These are phyloP conservation scores for Stenodera caucasica DNA, from an alignment of 2,888 invertebrate species.

Conservation along the genomic window DNA sequence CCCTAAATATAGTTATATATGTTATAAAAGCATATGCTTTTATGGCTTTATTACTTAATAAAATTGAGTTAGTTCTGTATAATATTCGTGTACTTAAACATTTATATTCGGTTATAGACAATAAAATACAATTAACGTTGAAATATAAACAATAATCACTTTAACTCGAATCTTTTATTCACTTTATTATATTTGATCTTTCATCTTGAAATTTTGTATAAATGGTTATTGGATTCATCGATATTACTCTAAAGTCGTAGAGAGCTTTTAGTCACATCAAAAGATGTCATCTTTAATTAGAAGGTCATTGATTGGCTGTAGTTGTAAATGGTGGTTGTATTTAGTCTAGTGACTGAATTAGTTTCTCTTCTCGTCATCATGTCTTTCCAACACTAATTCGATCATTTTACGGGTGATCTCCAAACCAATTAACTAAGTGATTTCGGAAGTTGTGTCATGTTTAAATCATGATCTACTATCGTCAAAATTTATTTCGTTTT, in stretches of 20 bases:
- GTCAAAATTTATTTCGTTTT: background rate
- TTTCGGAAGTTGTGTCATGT: background rate
- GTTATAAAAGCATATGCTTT: conserved; percentile 1
- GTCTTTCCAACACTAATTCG: background rate
- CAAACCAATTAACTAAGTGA: background rate
- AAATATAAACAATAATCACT: background rate
- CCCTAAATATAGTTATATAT: background rate
- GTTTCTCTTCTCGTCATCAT: background rate
- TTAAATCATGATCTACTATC: background rate
- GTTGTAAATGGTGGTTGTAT: too few species aligned
- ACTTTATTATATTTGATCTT: background rate
- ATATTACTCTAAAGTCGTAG: too few species aligned
- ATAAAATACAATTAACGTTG: background rate
- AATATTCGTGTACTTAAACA: background rate
- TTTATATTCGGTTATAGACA: background rate
- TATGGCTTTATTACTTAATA: conserved; percentile 2
- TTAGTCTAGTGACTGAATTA: too few species aligned
- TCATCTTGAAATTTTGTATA: too few species aligned
- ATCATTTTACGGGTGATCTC: background rate
- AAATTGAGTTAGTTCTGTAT: background rate
- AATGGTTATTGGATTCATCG: too few species aligned
- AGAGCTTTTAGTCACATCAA: too few species aligned
- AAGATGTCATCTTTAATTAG: too few species aligned
- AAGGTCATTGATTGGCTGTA: too few species aligned
- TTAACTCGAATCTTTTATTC: background rate